Conservation (phyloP, 2,113 vertebrate species). For the Hypanus sabinus region DNA sequence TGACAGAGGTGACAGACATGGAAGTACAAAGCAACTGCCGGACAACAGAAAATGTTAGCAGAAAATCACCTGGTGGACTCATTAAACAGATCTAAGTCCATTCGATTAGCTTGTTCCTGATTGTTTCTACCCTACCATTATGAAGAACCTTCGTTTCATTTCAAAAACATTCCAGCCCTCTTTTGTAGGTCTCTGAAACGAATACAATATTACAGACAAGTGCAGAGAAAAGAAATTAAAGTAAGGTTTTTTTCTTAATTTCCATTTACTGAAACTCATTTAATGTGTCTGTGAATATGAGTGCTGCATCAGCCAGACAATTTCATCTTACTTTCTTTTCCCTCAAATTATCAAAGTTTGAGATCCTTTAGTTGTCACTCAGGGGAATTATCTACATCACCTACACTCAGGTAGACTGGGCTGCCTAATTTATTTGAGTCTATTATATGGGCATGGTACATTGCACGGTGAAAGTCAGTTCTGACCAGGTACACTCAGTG, state of each 20-base stretch:
- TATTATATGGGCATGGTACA: too few species aligned
- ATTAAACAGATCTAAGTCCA: not conserved
- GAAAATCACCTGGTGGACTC: not conserved
- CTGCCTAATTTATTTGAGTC: too few species aligned
- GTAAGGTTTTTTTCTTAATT: not conserved
- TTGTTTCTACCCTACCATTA: too few species aligned
- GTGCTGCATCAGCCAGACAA: not conserved
- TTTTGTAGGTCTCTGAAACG: not conserved
- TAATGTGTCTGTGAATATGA: not conserved
- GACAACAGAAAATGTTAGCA: not conserved
- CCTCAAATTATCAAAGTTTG: not conserved
- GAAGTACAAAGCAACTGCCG: not conserved
- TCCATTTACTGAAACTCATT: not conserved
- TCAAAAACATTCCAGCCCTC: not conserved
- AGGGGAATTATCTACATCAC: not conserved
- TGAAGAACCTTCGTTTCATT: not conserved
- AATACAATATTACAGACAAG: not conserved
- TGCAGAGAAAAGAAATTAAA: not conserved
- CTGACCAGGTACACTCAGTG: too few species aligned
- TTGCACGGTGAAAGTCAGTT: too few species aligned
- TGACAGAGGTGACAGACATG: not conserved
- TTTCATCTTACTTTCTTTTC: not conserved
- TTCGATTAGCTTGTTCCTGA: not conserved
- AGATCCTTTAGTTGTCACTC: not conserved
- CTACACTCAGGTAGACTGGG: not conserved